Evolutionary conservation across 2,888 invertebrate species (phyloP).

Genomic region (Drosophila prostipennis): DNA sequence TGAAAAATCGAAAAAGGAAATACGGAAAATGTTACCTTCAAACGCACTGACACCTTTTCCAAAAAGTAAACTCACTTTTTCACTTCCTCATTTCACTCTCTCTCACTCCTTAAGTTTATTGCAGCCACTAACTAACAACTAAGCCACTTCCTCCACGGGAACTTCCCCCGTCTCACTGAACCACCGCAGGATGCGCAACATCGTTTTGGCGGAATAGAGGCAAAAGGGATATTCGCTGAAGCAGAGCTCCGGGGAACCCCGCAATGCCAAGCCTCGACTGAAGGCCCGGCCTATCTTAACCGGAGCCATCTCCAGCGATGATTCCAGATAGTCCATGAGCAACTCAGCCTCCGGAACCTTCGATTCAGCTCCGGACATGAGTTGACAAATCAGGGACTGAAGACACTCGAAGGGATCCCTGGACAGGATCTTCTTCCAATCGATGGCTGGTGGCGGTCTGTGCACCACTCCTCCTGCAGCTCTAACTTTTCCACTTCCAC

Average conservation of each 20-base stretch:
- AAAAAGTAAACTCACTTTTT: slow-evolving; percentile 8
- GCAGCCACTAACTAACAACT: background rate
- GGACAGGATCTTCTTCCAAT: slow-evolving; percentile 82
- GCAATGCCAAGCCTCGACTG: slow-evolving; percentile 77
- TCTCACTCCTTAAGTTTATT: slow-evolving; percentile 26
- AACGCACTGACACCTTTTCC: slow-evolving; percentile 7
- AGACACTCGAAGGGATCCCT: slow-evolving; percentile 83
- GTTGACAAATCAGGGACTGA: slow-evolving; percentile 83
- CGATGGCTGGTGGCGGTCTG: slow-evolving; percentile 53
- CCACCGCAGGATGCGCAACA: slow-evolving; percentile 83
- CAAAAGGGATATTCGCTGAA: slow-evolving; percentile 83
- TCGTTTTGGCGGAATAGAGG: slow-evolving; percentile 82
- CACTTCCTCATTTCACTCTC: slow-evolving; percentile 29
- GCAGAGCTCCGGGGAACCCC: slow-evolving; percentile 74
- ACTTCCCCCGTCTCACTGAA: slow-evolving; percentile 67
- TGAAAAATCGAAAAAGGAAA: background rate
- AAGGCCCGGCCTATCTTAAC: slow-evolving; percentile 80
- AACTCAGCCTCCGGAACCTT: slow-evolving; percentile 76
- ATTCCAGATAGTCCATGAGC: slow-evolving; percentile 77
- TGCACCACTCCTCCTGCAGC: background rate
- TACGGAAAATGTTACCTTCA: background rate
- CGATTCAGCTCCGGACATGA: slow-evolving; percentile 82
- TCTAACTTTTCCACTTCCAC: background rate
- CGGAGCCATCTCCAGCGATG: slow-evolving; percentile 77
- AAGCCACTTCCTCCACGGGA: slow-evolving; percentile 28